Evolutionary conservation across 2,888 invertebrate genomes (phyloP), one percentile per base, ranked within the genome.

Genomic region (Oxytorus armatus): DNA sequence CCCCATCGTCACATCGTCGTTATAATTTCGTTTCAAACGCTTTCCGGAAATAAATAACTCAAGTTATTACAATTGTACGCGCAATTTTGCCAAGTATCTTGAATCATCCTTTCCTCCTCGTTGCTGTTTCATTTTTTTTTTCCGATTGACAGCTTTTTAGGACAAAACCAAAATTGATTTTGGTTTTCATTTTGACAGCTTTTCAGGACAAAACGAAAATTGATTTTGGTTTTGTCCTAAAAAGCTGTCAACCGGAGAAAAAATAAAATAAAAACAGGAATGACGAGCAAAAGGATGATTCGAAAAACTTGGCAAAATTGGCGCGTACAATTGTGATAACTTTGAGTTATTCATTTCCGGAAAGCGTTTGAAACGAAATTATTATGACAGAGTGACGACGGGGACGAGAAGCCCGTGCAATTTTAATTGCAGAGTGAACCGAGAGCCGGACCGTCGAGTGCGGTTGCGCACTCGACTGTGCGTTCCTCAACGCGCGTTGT

Each of bases 351-450:
- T 36, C 16, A 7, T 29, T 18, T 21, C 16, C 33, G 21, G 49
- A 29, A 16, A 49, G n/a, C 11, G n/a, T 14, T 36, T 49, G 23
- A 39, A 66, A 66, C n/a, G 18, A 14, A 66, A 66, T 66, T 66
- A 39, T 51, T 36, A 39, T 39, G 49, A 51, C 39, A 11, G 16
- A 18, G 29, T 3, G 39, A 53, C 25, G 53, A 63, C 21, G 18
- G n/a, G 39, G 51, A 25, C 42, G 44, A 55, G n/a, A 33, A 47
- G 44, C 16, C 72, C 29, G 23, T 55, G 74, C 25, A 73, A 65
- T 65, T 74, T 74, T 74, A 74, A 74, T 74, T 74, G 23, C 33
- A 55, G 44, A 44, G n/a, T n/a, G 10, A 47, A 49, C 25, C 1
- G 42, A 42, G 39, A 47, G 36, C 25, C 1, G 42, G 33, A 29